Conservation (phyloP, 1,140 invertebrate species). For the Tyrophagus putrescentiae region DNA sequence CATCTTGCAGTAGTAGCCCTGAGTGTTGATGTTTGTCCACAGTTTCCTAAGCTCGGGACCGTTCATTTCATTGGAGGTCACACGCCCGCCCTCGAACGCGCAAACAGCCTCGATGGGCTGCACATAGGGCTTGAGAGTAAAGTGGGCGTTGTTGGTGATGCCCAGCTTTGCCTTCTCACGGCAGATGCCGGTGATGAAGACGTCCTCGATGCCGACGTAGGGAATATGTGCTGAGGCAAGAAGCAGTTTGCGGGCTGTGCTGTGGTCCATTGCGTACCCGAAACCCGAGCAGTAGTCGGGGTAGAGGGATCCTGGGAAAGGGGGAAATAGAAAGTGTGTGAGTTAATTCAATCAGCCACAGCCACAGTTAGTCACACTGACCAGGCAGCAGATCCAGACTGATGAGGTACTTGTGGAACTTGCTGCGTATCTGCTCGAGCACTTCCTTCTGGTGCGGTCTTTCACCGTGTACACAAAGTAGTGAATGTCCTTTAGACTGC, state of each 20-base stretch:
- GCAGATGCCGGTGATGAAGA: slow-evolving; percentile 31
- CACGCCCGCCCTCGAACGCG: slow-evolving; percentile 25
- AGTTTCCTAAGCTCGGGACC: slow-evolving; percentile 25
- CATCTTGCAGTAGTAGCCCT: slow-evolving; percentile 28
- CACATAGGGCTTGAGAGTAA: slow-evolving; percentile 25
- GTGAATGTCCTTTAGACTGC: slow-evolving; percentile 19
- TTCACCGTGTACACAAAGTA: slow-evolving; percentile 2
- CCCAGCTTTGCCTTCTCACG: slow-evolving; percentile 26
- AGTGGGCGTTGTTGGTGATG: slow-evolving; percentile 24
- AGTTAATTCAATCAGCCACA: not conserved
- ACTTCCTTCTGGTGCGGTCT: not conserved
- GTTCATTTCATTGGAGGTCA: slow-evolving; percentile 28
- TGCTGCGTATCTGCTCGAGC: not conserved
- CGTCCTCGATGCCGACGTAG: slow-evolving; percentile 32
- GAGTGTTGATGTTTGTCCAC: slow-evolving; percentile 28
- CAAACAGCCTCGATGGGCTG: slow-evolving; percentile 23
- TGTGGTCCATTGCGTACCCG: slow-evolving; percentile 28
- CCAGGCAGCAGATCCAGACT: not conserved
- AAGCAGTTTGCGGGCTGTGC: slow-evolving; percentile 24
- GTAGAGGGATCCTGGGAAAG: slow-evolving; percentile 28
- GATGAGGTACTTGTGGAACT: slow-evolving; percentile 11
- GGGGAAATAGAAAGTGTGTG: not conserved
- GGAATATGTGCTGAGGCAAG: slow-evolving; percentile 25
- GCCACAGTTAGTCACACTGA: not conserved
- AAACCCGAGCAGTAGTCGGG: slow-evolving; percentile 31